phyloP scores from a whole-genome alignment of 2,888 invertebrate species.

The Drosophila maculinotata region DNA sequence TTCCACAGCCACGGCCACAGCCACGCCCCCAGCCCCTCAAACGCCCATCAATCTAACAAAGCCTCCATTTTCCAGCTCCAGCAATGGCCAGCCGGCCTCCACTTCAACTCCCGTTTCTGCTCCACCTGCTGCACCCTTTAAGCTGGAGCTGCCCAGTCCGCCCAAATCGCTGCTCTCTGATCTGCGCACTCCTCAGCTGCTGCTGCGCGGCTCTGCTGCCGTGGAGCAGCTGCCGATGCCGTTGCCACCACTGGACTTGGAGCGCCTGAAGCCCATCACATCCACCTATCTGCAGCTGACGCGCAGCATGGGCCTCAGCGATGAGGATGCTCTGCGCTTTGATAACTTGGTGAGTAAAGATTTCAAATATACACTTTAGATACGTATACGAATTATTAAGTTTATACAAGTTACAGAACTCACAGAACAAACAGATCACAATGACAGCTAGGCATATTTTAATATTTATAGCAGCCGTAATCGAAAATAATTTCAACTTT shows the following conservation, averaged over 20 bases:
- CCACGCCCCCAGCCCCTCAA: conserved; percentile 51
- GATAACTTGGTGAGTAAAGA: conserved; percentile 87
- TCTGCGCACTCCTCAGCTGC: conserved; percentile 64
- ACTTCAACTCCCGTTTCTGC: conserved; percentile 63
- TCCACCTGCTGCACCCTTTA: conserved; percentile 50
- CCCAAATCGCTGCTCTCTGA: conserved; percentile 62
- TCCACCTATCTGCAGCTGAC: conserved; percentile 95
- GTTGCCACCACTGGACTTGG: conserved; percentile 80
- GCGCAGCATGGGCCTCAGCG: conserved; percentile 89
- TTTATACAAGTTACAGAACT: too few species aligned
- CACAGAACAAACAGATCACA: too few species aligned
- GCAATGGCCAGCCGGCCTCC: conserved; percentile 53
- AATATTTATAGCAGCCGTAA: too few species aligned
- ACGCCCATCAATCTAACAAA: conserved; percentile 83
- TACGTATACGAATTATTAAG: neutral
- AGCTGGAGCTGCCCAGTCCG: conserved; percentile 68
- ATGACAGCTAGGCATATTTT: too few species aligned
- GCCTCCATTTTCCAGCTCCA: conserved; percentile 77
- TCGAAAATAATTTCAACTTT: too few species aligned
- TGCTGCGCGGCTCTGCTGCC: conserved; percentile 46
- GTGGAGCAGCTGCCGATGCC: conserved; percentile 38
- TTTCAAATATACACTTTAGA: conserved; percentile 83
- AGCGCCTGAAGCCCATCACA: conserved; percentile 92
- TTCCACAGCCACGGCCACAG: conserved; percentile 46
- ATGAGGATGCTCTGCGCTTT: conserved; percentile 87